These are phyloP conservation scores for Rhabdophis nuchalis DNA, from an alignment of 2,797 vertebrate species.

Conservation along the genomic window DNA sequence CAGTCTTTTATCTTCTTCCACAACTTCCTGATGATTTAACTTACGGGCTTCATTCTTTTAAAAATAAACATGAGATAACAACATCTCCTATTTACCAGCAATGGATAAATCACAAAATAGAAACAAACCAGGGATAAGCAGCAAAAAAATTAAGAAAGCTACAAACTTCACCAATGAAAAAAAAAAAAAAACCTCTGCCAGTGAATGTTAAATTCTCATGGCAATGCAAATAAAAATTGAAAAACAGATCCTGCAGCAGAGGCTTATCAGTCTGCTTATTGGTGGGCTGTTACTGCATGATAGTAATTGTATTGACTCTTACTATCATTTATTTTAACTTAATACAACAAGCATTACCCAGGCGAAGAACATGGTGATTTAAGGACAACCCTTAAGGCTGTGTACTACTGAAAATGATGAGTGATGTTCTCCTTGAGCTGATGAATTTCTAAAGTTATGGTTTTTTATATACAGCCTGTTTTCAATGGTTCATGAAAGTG, in stretches of 20 bases:
- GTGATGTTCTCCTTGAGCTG: neutral
- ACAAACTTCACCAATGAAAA: neutral
- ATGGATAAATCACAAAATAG: neutral
- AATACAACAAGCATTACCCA: neutral
- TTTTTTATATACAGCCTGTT: neutral
- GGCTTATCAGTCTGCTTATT: neutral
- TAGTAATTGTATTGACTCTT: neutral
- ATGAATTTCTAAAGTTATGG: neutral
- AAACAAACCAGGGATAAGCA: neutral
- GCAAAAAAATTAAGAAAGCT: neutral
- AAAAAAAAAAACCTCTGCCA: neutral
- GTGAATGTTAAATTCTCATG: neutral
- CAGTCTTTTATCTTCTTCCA: slow-evolving; percentile 92
- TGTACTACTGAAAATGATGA: neutral
- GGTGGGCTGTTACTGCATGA: neutral
- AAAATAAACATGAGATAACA: neutral
- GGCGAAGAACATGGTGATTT: neutral
- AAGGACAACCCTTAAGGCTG: neutral
- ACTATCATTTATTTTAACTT: neutral
- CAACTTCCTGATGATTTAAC: slow-evolving; percentile 90
- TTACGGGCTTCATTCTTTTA: slow-evolving; percentile 90
- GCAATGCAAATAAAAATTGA: neutral
- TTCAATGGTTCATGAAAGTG: neutral
- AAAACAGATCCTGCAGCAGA: neutral
- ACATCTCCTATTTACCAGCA: neutral